These are phyloP conservation scores for Actinopyga echinites DNA, from an alignment of 53 echinoderm and acorn worm genomes.

Conservation along the genomic window DNA sequence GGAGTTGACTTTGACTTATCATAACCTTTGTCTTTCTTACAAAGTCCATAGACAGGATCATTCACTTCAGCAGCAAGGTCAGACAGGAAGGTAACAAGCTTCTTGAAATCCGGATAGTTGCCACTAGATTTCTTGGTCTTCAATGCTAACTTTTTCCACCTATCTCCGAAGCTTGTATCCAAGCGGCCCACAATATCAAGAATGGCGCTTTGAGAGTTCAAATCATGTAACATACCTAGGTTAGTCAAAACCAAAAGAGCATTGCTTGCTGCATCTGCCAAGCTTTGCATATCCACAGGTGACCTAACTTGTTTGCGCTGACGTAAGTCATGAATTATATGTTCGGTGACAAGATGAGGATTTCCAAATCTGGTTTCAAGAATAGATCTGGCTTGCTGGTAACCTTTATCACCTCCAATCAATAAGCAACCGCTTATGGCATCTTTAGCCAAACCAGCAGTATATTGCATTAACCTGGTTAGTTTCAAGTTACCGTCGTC, in stretches of 20 bases:
- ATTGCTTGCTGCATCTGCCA: conserved; percentile 26
- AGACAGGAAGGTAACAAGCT: conserved; percentile 23
- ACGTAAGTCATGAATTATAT: conserved; percentile 1
- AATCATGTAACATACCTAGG: background rate
- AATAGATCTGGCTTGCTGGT: conserved; percentile 32
- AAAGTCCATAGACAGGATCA: conserved; percentile 41
- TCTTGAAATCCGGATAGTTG: background rate
- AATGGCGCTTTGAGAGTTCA: conserved; percentile 32
- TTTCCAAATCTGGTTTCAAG: conserved; percentile 45
- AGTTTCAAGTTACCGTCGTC: conserved; percentile 47
- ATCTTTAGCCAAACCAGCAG: conserved; percentile 42
- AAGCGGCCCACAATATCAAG: conserved; percentile 23
- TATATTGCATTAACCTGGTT: conserved; percentile 47
- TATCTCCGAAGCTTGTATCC: conserved; percentile 6
- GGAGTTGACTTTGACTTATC: background rate
- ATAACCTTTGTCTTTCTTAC: conserved; percentile 17
- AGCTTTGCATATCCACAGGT: conserved; percentile 25
- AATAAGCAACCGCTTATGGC: conserved; percentile 46
- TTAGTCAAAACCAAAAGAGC: background rate
- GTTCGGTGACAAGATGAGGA: conserved; percentile 45
- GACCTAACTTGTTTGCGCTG: conserved; percentile 20
- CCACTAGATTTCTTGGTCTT: conserved; percentile 8
- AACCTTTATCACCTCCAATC: conserved; percentile 31
- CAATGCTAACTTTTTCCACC: conserved; percentile 28
- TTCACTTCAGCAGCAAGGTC: conserved; percentile 31